phyloP scores from a whole-genome alignment of 1,140 invertebrate species.

The Lordiphosa clarofinis region DNA sequence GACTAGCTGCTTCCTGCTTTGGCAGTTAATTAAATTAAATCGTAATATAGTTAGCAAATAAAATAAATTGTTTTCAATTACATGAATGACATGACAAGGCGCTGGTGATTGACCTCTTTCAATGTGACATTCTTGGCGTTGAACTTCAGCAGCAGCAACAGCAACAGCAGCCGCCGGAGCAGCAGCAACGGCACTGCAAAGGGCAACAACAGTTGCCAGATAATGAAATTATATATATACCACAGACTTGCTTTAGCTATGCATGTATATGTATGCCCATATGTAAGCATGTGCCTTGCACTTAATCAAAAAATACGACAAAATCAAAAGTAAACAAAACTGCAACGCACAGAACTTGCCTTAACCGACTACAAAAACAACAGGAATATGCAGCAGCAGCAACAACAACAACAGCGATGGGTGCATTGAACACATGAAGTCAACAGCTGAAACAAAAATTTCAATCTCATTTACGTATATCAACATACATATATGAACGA shows the following conservation, averaged over 20 bases:
- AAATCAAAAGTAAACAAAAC: conserved; percentile 76
- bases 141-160: conserved; percentile 30
- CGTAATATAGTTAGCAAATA: conserved; percentile 75
- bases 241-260: neutral
- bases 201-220: conserved; percentile 49
- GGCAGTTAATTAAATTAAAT: conserved; percentile 66
- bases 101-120: conserved; percentile 76
- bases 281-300: conserved; percentile 45
- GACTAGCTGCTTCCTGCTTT: conserved; percentile 44
- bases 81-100: conserved; percentile 65
- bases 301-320: conserved; percentile 75
- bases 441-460: conserved; percentile 53
- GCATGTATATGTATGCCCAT: conserved; percentile 9
- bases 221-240: conserved; percentile 45
- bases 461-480: conserved; percentile 45
- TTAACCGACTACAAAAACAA: conserved; percentile 36
- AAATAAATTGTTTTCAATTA: conserved; percentile 76
- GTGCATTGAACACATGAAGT: conserved; percentile 71
- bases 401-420: conserved; percentile 29
- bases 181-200: conserved; percentile 34
- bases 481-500: neutral
- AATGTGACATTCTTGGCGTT: conserved; percentile 69
- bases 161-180: conserved; percentile 6
- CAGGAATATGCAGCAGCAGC: conserved; percentile 27
- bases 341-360: conserved; percentile 57